Percentiles rank a stretch among this genome's conserved stretches.
Evolutionary conservation across 2,888 invertebrate species (phyloP).

Genomic region (Epiblema foenella): DNA sequence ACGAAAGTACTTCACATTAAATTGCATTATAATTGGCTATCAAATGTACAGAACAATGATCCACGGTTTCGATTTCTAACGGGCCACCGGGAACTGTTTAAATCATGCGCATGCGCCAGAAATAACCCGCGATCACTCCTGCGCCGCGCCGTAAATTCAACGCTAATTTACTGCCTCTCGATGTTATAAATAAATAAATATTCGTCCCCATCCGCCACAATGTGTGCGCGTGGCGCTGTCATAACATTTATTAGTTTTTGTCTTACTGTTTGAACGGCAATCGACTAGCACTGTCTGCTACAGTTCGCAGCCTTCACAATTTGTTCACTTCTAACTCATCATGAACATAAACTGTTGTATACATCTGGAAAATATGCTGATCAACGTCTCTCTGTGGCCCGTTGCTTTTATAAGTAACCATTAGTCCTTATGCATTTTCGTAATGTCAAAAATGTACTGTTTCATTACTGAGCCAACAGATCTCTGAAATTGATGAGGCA

Average conservation of each 20-base stretch:
- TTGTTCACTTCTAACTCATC: not conserved
- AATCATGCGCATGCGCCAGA: conserved; percentile 77
- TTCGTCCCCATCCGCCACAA: conserved; percentile 73
- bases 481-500: not conserved
- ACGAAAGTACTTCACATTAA: conserved; percentile 17
- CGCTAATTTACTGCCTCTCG: conserved; percentile 83
- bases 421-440: not conserved
- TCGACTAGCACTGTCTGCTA: conserved; percentile 11
- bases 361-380: not conserved
- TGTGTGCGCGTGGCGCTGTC: conserved; percentile 76
- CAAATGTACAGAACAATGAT: conserved; percentile 53
- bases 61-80: conserved; percentile 66
- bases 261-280: conserved; percentile 12
- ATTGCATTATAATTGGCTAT: conserved; percentile 61
- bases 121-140: conserved; percentile 79
- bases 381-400: not conserved
- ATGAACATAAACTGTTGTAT: not conserved
- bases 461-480: not conserved
- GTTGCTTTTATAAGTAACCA: not conserved
- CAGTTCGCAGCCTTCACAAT: not conserved
- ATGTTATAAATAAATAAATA: conserved; percentile 84
- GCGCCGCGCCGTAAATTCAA: conserved; percentile 78
- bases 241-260: conserved; percentile 67
- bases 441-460: not conserved
- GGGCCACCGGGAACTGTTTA: conserved; percentile 70